These are phyloP conservation scores for Bungarus multicinctus DNA, from an alignment of 2,113 vertebrate species.

Conservation along the genomic window DNA sequence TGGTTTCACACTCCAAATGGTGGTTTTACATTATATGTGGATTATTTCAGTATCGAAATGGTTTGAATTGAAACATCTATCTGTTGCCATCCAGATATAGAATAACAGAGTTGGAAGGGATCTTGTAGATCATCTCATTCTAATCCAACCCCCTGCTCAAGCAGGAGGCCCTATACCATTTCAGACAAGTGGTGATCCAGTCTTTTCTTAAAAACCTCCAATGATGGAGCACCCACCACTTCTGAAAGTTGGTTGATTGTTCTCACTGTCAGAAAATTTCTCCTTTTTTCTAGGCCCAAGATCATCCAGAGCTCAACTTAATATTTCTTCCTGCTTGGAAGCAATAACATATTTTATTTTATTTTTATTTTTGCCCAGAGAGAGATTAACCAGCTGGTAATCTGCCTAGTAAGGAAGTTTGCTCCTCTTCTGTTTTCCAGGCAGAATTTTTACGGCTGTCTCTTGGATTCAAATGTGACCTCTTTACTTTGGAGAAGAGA, in stretches of 20 bases:
- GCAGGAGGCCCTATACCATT: neutral
- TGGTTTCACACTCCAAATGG: neutral
- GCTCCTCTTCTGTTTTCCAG: constrained; percentile 60
- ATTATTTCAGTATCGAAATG: neutral
- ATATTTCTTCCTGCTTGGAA: neutral
- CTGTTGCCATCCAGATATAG: neutral
- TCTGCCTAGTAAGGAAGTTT: neutral
- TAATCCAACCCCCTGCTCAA: neutral
- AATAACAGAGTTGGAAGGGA: neutral
- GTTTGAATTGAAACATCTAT: neutral
- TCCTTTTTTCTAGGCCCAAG: neutral
- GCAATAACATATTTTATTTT: neutral
- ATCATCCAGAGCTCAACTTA: neutral
- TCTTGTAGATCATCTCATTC: neutral
- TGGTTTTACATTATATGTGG: neutral
- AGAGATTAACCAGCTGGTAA: neutral
- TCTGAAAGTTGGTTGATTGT: neutral
- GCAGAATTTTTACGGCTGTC: constrained; percentile 92
- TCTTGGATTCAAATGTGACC: constrained; percentile 93
- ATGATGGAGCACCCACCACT: neutral
- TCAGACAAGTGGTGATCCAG: neutral
- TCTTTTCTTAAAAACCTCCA: neutral
- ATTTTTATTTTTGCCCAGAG: neutral
- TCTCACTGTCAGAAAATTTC: neutral
- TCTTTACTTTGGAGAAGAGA: constrained; percentile 95